Percentiles rank a stretch among this genome's conserved stretches.
Evolutionary conservation across 1,140 invertebrate species (phyloP).

Genomic region (Cydia splendana): DNA sequence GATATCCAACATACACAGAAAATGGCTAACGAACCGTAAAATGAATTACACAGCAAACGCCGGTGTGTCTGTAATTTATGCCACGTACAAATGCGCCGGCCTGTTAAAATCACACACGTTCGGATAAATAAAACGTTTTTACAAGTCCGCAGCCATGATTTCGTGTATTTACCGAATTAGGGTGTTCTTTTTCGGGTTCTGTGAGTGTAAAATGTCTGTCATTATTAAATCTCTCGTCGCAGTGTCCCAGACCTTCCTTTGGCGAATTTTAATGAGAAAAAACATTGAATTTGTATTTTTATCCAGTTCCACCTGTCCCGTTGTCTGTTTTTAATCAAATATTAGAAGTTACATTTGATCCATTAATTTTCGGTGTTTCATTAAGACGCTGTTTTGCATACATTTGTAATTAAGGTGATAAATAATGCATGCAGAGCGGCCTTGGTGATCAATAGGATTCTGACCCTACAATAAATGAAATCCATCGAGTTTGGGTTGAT

Average conservation of each 20-base stretch:
- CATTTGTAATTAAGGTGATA: neutral
- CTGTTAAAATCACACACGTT: constrained; percentile 38
- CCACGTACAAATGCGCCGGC: constrained; percentile 36
- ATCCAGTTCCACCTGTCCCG: constrained; percentile 1
- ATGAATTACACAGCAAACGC: constrained; percentile 48
- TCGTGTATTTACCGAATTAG: constrained; percentile 26
- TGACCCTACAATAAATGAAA: too few relatives aligned
- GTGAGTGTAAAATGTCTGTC: constrained; percentile 3
- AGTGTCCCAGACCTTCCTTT: neutral
- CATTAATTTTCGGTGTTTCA: neutral
- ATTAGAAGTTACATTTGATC: neutral
- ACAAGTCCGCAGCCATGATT: constrained; percentile 25
- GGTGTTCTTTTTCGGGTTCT: constrained; percentile 16
- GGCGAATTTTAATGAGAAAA: neutral
- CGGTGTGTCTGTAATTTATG: constrained; percentile 41
- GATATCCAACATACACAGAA: constrained; percentile 33
- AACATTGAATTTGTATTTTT: neutral
- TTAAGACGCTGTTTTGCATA: neutral
- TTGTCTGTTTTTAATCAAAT: neutral
- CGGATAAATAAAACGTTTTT: constrained; percentile 32
- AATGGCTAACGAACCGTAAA: constrained; percentile 47
- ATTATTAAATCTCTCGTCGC: neutral
- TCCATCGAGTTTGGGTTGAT: too few relatives aligned
- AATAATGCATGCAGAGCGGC: too few relatives aligned
- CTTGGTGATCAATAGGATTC: too few relatives aligned